Evolutionary conservation across 2,113 vertebrate species (phyloP).

Genomic region (Uropsilus gracilis): DNA sequence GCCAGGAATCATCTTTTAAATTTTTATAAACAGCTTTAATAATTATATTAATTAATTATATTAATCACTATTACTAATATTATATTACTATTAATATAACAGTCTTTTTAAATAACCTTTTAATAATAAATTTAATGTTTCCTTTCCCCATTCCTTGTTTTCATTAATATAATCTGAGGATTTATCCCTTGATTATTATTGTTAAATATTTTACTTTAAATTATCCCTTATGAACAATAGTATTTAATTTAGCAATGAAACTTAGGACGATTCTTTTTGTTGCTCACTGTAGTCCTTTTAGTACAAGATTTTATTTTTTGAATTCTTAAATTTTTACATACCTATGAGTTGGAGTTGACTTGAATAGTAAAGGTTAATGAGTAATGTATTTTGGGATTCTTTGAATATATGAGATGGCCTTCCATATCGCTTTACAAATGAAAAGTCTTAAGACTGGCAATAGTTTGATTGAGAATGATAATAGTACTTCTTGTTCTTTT

Average conservation of each 20-base stretch:
- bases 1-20: background rate
- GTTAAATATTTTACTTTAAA: constrained; percentile 48
- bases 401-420: background rate
- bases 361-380: background rate
- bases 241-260: constrained; percentile 18
- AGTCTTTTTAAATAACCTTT: background rate
- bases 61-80: no score
- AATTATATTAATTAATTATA: no score
- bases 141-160: background rate
- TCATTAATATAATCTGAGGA: background rate
- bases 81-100: background rate
- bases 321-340: constrained; percentile 35
- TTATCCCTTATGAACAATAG: background rate
- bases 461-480: background rate
- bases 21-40: constrained; percentile 45
- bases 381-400: background rate
- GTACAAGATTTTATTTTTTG: constrained; percentile 35
- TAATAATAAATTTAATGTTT: constrained; percentile 25
- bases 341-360: background rate
- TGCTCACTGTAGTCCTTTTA: constrained; percentile 35
- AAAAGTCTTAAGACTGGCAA: background rate
- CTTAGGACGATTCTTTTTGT: constrained; percentile 4
- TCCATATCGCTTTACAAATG: background rate
- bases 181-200: background rate
- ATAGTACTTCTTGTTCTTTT: background rate